Percentiles rank a stretch among this genome's conserved stretches.
phyloP scores from a whole-genome alignment of 2,888 invertebrate species.

The Lasioglossum figueresi region DNA sequence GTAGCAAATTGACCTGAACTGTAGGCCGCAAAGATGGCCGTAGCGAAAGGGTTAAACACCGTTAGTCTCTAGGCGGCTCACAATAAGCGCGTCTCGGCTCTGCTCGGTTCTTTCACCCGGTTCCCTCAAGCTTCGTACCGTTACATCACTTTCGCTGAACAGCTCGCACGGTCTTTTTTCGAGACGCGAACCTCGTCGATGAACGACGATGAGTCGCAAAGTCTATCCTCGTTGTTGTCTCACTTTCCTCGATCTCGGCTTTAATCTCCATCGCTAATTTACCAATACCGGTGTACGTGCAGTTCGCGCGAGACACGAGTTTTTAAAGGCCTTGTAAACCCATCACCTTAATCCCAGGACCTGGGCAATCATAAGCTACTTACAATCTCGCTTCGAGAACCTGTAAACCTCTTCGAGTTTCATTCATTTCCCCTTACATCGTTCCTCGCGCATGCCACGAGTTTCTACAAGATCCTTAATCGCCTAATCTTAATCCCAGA shows the following conservation, averaged over 20 bases:
- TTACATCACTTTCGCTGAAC: constrained; percentile 44
- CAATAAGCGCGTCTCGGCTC: neutral
- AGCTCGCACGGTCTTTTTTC: constrained; percentile 42
- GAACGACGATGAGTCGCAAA: constrained; percentile 28
- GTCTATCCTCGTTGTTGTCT: neutral
- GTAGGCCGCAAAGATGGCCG: neutral
- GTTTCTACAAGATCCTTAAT: neutral
- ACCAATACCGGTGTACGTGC: neutral
- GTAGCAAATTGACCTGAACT: neutral
- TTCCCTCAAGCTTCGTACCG: constrained; percentile 19
- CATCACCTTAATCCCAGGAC: constrained; percentile 1
- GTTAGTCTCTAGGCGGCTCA: constrained; percentile 12
- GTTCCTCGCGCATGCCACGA: neutral
- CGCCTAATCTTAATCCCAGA: neutral
- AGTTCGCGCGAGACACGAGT: neutral
- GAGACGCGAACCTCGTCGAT: neutral
- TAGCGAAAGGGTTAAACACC: constrained; percentile 18
- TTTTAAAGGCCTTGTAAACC: neutral
- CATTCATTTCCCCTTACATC: neutral
- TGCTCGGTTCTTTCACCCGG: neutral
- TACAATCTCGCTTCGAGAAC: neutral
- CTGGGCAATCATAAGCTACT: neutral
- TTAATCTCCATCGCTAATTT: constrained; percentile 18
- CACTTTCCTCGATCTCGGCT: constrained; percentile 42
- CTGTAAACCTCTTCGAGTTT: neutral